Evolutionary conservation across 2,797 vertebrate genomes (phyloP), one percentile per base, ranked within the genome.

Genomic region (Menidia menidia): DNA sequence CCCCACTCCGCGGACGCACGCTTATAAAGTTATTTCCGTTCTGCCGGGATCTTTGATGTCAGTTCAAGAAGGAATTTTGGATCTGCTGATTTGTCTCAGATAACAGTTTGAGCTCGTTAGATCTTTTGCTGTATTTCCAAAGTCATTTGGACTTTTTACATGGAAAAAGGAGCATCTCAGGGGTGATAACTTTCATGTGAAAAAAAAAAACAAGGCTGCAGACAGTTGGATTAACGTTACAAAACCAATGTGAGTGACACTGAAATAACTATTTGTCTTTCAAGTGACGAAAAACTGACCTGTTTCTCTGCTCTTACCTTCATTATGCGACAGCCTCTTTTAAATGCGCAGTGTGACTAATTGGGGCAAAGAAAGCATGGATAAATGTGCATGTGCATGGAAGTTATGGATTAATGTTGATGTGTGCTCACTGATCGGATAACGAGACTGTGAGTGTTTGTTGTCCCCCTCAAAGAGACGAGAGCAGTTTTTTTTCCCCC

Each of bases 1-100:
- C 54, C 45, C 25, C 32, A 35, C 52, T 25, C 56, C 14, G 33
- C 11, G 18, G 15, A 54, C 56, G n/a, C 39, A 43, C 60, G 48
- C 25, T 44, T 41, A 39, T 19, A 30, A 83, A 86, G 66, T 80
- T 87, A 53, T 73, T 32, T 32, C 53, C 35, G 18, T 75, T 70
- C 16, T 43, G 66, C 52, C 25, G 25, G 4, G 25, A 64, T 71
- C 53, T 63, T 48, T 56, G 18, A 35, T 42, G 53, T 51, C 32
- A 48, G 15, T 39, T 71, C 39, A 5, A 63, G 25, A 81, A 74
- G 16, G 0, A 12, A 35, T 73, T 73, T 72, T 54, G 32, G 0
- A 48, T 39, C n/a, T 45, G 15, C 53, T 35, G 16, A 13, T 63
- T n/a, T 70, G 6, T 45, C 48, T 25, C 30, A 15, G 2, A 1